phyloP scores from a whole-genome alignment of 2,888 invertebrate genomes.

The Drosophila kokeensis region DNA sequence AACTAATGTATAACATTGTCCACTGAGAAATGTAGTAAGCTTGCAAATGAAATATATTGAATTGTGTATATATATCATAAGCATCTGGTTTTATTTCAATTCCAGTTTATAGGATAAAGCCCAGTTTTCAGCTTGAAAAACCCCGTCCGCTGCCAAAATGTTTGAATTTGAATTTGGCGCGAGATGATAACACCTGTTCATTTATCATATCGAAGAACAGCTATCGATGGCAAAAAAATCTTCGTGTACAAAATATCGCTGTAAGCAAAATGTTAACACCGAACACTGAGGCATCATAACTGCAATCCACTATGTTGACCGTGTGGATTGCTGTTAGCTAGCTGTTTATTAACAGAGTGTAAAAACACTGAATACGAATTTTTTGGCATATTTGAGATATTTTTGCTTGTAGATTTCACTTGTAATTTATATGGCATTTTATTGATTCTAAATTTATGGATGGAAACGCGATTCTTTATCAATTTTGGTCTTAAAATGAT shows the following conservation, averaged over 20 bases:
- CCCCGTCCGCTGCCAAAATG: not conserved
- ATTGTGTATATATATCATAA: conserved; percentile 26
- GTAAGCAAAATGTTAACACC: not conserved
- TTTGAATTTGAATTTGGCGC: not conserved
- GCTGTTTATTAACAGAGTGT: not conserved
- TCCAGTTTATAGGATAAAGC: not conserved
- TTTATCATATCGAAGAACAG: not conserved
- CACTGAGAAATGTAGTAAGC: conserved; percentile 9
- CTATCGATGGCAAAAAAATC: not conserved
- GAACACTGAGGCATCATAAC: not conserved
- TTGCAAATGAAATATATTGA: conserved; percentile 21
- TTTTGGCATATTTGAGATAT: not conserved
- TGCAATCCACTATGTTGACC: not conserved
- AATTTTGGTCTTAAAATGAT: no score
- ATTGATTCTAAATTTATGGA: not conserved
- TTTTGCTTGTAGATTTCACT: not conserved
- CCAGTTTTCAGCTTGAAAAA: not conserved
- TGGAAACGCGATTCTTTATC: not conserved
- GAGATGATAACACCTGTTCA: not conserved
- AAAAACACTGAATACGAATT: not conserved
- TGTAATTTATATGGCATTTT: not conserved
- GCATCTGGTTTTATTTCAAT: not conserved
- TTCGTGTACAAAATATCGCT: not conserved
- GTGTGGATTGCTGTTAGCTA: not conserved
- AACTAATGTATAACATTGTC: conserved; percentile 1